Conservation (phyloP, 2,888 invertebrate genomes). For the Aleiodes leptofemur region DNA sequence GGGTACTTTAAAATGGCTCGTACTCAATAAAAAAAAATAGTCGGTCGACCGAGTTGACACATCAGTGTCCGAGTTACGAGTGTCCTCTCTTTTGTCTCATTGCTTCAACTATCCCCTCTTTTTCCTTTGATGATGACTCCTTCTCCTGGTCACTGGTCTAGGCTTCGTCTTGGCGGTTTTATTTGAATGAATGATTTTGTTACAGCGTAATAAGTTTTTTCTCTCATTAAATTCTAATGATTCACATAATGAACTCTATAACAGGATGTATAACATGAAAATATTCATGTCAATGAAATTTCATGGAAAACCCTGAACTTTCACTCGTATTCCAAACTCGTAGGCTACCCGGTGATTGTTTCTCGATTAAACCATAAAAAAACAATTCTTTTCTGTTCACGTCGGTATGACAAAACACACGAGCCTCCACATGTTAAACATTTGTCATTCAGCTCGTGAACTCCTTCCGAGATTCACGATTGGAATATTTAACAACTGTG, state of each 20-base stretch:
- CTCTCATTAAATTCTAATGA: no score
- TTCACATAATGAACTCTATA: background rate
- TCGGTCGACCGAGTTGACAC: no score
- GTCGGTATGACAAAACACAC: conserved; percentile 27
- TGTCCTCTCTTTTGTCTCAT: no score
- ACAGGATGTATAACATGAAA: conserved; percentile 14
- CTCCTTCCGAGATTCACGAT: conserved; percentile 14
- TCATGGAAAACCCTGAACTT: conserved; percentile 9
- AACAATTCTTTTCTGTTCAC: conserved; percentile 1
- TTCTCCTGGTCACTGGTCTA: no score
- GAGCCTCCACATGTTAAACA: conserved; percentile 9
- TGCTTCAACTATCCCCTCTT: no score
- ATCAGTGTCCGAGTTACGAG: no score
- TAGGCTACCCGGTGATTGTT: conserved; percentile 19
- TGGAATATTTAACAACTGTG: conserved; percentile 22
- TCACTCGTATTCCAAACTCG: conserved; percentile 26
- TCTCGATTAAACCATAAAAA: conserved; percentile 12
- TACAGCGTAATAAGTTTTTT: no score
- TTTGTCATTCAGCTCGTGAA: conserved; percentile 7
- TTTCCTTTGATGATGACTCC: no score
- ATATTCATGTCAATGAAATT: conserved; percentile 6
- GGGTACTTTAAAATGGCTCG: no score
- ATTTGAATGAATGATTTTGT: no score
- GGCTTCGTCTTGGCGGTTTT: no score
- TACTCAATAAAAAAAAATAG: no score